Evolutionary conservation across 53 echinoderm and acorn worm species (phyloP), one percentile per base, ranked within the genome.

Genomic region (Paracentrotus lividus): DNA sequence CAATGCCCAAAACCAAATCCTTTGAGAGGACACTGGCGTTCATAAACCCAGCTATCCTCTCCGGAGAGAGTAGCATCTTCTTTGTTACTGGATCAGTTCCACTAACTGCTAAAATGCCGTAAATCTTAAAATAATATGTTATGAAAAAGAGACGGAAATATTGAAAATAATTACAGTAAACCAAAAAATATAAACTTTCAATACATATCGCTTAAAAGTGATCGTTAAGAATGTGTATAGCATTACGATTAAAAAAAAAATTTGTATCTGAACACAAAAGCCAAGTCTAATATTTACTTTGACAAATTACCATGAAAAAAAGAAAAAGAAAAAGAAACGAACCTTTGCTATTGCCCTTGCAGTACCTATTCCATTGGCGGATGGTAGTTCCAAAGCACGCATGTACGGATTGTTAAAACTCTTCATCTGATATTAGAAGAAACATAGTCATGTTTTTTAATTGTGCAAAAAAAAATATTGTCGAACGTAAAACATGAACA

Each of bases 281-380:
- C 52, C 52, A 3, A 52, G 52, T 9, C 3, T 12, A n/a, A n/a
- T n/a, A n/a, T 52, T 52, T 2, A 52, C 4, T 8, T 57, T 57
- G 57, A 4, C 21, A 13, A 57, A 18, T 15, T 18, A 57, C 3
- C 57, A 0, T 57, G 2, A 57, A 57, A 57, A 4, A 57, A 21
- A 8, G 18, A 7, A 7, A 4, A 55, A 10, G 55, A 15, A 15
- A 55, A 55, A 1, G 9, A 60, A 26, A 26, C 4, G 9, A 26
- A 92, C 92, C 92, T 92, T 77, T 38, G 92, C 92, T 13, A 92
- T 23, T 5, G 92, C 47, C 18, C 78, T 40, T 5, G 92, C 92
- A 1, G 53, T 92, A 2, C 92, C 92, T n/a, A 92, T 38, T 5
- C 92, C 92, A 77, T 54, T 55, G 0, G 43, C 92, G 1, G 92